Evolutionary conservation across 2,797 vertebrate genomes (phyloP), one percentile per base, ranked within the genome.

Genomic region (Onychomys leucogaster): DNA sequence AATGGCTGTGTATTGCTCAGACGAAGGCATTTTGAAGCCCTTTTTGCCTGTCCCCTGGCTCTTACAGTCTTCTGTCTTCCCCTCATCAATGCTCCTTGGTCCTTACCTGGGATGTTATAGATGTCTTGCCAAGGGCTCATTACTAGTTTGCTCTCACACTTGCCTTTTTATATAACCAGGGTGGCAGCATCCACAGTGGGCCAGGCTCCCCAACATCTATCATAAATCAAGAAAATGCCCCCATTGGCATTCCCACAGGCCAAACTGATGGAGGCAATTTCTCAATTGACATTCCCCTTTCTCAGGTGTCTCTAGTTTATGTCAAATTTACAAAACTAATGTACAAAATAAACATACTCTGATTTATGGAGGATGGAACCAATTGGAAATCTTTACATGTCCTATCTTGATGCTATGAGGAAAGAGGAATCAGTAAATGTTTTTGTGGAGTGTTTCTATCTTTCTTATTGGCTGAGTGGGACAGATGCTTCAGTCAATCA

Each of bases 381-480:
- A 85, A 13, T 49, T 90, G 43, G n/a, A 81, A 92, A 97, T 90
- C 61, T 63, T 84, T 85, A 85, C 57, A 90, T 65, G 55, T 77
- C 13, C 55, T 84, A 6, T 88, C 49, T 80, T 91, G 69, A 83
- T 91, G n/a, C 43, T 76, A 17, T 11, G 9, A 85, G 55, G 41
- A 92, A 97, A 92, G 67, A 81, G 32, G 88, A 94, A 55, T 85
- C 34, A 92, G 25, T 41, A 69, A 94, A 63, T 52, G n/a, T 86
- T 76, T n/a, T 59, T 77, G 14, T 77, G 32, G 63, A 76, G 10
- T 49, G 16, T 19, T 86, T 57, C 49, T 25, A 81, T 21, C 21
- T 92, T 94, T 81, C 43, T 91, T 95, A 82, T 95, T 41, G 67
- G 80, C 32, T 96, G 71, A 61, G 41, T 78, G 71, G 69, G 21